Evolutionary conservation across 2,797 vertebrate genomes (phyloP).

Genomic region (Micrastur ruficollis): DNA sequence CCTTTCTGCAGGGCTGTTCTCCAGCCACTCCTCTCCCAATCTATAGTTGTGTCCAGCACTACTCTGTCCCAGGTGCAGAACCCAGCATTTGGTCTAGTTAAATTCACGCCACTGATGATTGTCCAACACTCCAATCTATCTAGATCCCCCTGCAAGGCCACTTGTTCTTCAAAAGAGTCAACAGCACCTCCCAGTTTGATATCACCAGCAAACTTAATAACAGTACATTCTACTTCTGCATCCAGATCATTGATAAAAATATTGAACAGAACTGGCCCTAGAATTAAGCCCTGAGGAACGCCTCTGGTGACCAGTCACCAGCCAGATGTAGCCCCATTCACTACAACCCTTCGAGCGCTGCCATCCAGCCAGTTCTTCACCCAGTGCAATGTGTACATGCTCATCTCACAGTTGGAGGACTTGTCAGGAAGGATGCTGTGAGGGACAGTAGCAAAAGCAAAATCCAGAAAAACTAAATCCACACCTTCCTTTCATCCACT

Average conservation of each 20-base stretch:
- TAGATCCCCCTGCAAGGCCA: background rate
- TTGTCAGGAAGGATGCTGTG: too few species aligned
- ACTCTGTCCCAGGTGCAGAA: background rate
- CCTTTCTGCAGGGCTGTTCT: background rate
- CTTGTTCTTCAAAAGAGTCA: background rate
- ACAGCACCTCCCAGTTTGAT: background rate
- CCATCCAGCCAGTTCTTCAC: too few species aligned
- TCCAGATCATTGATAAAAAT: background rate
- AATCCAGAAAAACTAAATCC: too few species aligned
- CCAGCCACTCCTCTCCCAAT: background rate
- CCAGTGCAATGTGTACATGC: too few species aligned
- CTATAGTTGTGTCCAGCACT: background rate
- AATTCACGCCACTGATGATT: background rate
- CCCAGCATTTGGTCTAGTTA: background rate
- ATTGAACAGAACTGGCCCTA: background rate
- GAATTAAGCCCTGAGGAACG: background rate
- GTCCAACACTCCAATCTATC: background rate
- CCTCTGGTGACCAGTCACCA: background rate
- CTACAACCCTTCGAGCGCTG: too few species aligned
- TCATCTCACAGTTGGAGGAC: too few species aligned
- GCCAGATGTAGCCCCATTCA: too few species aligned
- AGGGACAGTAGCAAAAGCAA: too few species aligned
- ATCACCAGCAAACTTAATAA: background rate
- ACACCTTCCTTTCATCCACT: too few species aligned
- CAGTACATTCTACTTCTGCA: background rate